Base-by-base conservation (phyloP, 2,113 vertebrate species). In the Trinectes maculatus region DNA sequence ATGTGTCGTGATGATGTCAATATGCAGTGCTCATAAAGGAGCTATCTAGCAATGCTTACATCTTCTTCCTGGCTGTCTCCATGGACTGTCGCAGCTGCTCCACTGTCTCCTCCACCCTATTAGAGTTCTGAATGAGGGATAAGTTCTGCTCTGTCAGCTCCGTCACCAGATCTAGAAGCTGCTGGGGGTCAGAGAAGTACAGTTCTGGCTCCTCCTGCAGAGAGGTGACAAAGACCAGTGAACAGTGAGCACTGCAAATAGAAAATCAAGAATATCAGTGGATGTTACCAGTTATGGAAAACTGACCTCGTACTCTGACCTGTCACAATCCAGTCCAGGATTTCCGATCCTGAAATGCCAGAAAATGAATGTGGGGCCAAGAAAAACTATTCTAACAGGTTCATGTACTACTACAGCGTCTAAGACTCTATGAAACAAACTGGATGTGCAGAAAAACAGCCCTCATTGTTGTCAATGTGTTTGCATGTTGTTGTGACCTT, bases 141-240 rank as follows among this genome's bases (percentile, higher is more conserved):
- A 97, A 80, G 80, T 93, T 97, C 83, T 98, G 93, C 74, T 98
- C 94, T 16, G 94, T 94, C 82, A 97, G 89, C 74, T 94, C 85
- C 3, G 13, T 86, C 75, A 98, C 93, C 85, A 94, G 6, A 21
- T 93, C 82, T 76, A 98, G 79, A 4, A 98, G 87, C 85, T 98
- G 94, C 42, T 95, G 88, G 0, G 96, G 95, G n/a, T 97, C 92
- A 0, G 93, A 95, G 78, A 99, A 99, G 86, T 94, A 98, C 12
- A 98, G 49, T 69, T 93, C 85, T 0, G 92, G 90, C 3, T 95
- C 91, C 74, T 96, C 85, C 92, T 93, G 52, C 34, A 73, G 46
- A 57, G 48, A 21, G 5, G 28, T 6, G 16, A 64, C 3, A 40
- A 8, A 28, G 12, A 1, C 37, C 37, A 3, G 11, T 9, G 15